Percentiles rank a stretch among this genome's conserved stretches.
Conservation (phyloP, 2,113 vertebrate species). For the Nyctereutes procyonoides region DNA sequence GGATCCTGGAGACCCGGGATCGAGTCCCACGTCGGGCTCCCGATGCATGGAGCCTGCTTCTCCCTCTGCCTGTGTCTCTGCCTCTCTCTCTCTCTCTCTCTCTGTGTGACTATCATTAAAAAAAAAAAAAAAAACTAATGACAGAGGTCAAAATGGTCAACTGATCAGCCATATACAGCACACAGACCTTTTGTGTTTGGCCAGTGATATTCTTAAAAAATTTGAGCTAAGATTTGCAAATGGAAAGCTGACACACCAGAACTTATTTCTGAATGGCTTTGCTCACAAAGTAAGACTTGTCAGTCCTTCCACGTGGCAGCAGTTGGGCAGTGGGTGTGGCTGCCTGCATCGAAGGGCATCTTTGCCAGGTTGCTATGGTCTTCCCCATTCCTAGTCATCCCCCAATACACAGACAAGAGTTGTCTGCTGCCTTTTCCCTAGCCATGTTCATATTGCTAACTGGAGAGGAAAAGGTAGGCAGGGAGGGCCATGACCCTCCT, state of each 20-base stretch:
- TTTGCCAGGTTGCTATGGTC: not conserved
- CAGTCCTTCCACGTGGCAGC: not conserved
- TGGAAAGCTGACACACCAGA: not conserved
- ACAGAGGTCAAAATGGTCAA: not conserved
- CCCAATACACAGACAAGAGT: not conserved
- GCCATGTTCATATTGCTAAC: not conserved
- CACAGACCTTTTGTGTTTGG: constrained; percentile 16
- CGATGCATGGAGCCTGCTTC: too few species aligned
- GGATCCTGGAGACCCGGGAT: too few species aligned
- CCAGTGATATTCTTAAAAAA: not conserved
- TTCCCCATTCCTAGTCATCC: not conserved
- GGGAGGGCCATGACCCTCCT: not conserved
- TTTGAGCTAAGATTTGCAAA: not conserved
- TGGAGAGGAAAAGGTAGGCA: not conserved
- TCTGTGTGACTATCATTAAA: too few species aligned
- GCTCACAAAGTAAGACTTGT: not conserved
- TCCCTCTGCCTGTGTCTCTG: too few species aligned
- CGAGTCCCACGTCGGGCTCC: too few species aligned
- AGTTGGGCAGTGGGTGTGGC: not conserved
- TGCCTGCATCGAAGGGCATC: not conserved
- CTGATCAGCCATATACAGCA: not conserved
- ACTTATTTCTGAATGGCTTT: constrained; percentile 18
- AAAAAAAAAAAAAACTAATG: not conserved
- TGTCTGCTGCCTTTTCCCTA: not conserved
- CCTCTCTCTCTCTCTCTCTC: too few species aligned